A percentile compares a stretch with the other conserved stretches of the same genome.
Evolutionary conservation across 2,888 invertebrate species (phyloP).

Genomic region (Ormia ochracea): DNA sequence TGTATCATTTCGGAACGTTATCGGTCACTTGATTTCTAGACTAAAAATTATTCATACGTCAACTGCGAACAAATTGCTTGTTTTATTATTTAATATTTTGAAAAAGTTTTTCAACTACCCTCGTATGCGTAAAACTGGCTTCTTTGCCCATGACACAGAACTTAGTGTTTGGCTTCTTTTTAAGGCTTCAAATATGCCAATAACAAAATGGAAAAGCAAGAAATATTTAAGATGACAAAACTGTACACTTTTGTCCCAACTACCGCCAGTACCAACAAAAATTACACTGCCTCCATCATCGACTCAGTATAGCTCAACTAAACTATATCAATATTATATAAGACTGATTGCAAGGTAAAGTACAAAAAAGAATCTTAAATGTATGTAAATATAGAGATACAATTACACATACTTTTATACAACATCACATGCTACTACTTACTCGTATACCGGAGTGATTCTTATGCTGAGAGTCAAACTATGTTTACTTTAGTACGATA

Average conservation of each 20-base stretch:
- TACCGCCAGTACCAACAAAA: neutral
- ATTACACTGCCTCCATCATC: neutral
- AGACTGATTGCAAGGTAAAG: conserved; percentile 40
- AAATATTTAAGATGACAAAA: conserved; percentile 35
- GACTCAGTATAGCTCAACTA: neutral
- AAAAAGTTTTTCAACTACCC: neutral
- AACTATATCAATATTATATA: conserved; percentile 42
- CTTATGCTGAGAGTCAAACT: conserved; percentile 12
- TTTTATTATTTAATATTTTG: too few species aligned
- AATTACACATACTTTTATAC: neutral
- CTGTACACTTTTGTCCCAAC: conserved; percentile 17
- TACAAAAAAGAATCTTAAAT: neutral
- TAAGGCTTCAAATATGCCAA: conserved; percentile 36
- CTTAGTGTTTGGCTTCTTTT: neutral
- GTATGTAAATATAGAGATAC: conserved; percentile 23
- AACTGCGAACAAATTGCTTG: too few species aligned
- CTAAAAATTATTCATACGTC: too few species aligned
- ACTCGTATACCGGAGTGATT: neutral
- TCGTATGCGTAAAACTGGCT: neutral
- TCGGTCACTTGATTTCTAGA: too few species aligned
- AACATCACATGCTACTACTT: neutral
- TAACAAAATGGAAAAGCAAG: conserved; percentile 10
- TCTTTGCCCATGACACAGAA: neutral
- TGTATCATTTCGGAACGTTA: too few species aligned
- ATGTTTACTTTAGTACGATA: conserved; percentile 48